Evolutionary conservation across 64 coral and sea anemone species (phyloP), one percentile per base, ranked within the genome.

Genomic region (Astreopora myriophthalma): DNA sequence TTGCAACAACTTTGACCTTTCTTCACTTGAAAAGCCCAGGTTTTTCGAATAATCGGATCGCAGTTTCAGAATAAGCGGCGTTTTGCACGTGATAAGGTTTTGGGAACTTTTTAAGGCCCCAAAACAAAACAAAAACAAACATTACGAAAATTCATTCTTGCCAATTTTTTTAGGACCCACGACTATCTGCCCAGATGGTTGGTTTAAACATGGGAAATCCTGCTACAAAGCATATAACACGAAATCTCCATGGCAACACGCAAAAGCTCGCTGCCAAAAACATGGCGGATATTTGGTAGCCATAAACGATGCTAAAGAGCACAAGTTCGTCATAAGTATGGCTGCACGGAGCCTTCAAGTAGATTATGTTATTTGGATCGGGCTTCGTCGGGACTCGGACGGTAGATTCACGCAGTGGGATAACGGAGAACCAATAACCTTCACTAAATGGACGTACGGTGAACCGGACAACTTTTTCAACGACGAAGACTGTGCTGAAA

Each of bases 301-400:
- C 22, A 82, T 82, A 6, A 63, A 82, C 31, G 32, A 82, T 32
- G 78, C 49, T 23, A 34, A 13, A 0, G 78, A 82, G 24, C 31
- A 24, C 1, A 63, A 23, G 8, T 64, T 82, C 32, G 17, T 82
- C 4, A 63, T 1, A 20, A 82, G 8, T 52, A 12, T 82, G 55
- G 29, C 78, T 24, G 20, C 51, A 3, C 13, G 5, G 22, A n/a
- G n/a, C n/a, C 49, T 82, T 11, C 19, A 5, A 0, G 78, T 51
- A 32, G 78, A 82, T 31, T 82, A 82, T 22, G 51, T 27, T 10
- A 20, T 63, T 58, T 82, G 78, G 78, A 82, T 82, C 31, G 78
- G 78, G 5, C 78, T 82, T 37, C 78, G 51, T 8, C 51, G 78
- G 19, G 52, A 82, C 27, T 62, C 78, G 8, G 0, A 8, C 6